phyloP scores from a whole-genome alignment of 2,888 invertebrate genomes.

The Drosophila pseudotakahashii region DNA sequence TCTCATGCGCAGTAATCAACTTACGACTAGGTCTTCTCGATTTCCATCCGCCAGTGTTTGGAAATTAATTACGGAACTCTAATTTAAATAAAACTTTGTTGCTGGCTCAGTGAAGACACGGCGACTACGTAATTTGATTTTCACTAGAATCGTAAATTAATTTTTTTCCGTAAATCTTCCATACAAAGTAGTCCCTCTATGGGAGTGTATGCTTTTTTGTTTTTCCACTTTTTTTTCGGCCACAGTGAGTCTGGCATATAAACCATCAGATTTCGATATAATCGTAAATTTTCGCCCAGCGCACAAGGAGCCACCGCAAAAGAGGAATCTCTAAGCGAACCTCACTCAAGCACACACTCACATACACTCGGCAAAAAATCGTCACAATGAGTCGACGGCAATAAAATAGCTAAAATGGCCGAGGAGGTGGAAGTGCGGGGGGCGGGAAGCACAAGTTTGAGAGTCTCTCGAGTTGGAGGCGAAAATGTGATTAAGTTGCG shows the following conservation, averaged over 20 bases:
- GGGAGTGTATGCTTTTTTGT: conserved; percentile 25
- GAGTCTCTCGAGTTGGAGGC: conserved; percentile 72
- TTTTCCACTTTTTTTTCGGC: conserved; percentile 36
- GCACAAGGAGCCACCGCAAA: conserved; percentile 51
- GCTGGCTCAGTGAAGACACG: conserved; percentile 51
- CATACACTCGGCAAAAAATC: conserved; percentile 50
- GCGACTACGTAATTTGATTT: conserved; percentile 73
- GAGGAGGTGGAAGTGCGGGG: conserved; percentile 36
- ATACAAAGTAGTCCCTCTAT: conserved; percentile 69
- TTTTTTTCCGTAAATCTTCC: conserved; percentile 76
- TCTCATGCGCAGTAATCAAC: conserved; percentile 60
- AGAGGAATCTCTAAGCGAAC: conserved; percentile 43
- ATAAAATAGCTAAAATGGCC: conserved; percentile 72
- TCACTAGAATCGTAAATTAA: conserved; percentile 78
- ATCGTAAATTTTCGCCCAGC: conserved; percentile 78
- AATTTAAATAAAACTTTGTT: conserved; percentile 75
- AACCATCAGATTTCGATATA: conserved; percentile 80
- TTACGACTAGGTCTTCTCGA: conserved; percentile 30
- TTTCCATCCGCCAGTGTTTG: conserved; percentile 58
- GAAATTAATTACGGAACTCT: conserved; percentile 74
- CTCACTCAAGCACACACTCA: conserved; percentile 29
- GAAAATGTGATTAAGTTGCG: conserved; percentile 79
- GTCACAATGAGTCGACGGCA: conserved; percentile 76
- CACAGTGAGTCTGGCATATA: conserved; percentile 67
- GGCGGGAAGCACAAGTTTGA: conserved; percentile 53